phyloP scores from a whole-genome alignment of 2,797 vertebrate species.

The Parotocinclus haroldoi region DNA sequence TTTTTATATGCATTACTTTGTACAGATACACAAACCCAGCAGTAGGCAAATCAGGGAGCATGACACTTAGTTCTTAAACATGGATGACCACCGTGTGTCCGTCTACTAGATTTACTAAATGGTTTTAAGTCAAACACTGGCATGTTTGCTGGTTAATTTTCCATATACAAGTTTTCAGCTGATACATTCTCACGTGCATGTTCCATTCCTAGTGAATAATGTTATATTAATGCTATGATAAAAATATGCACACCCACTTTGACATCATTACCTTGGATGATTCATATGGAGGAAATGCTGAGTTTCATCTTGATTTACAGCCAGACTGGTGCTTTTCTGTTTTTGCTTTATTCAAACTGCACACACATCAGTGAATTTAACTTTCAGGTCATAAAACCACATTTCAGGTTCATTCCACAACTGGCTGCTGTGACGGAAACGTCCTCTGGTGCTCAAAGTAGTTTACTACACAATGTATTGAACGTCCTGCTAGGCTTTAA shows the following conservation, averaged over 20 bases:
- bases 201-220: conserved; percentile 1
- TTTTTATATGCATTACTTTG: conserved; percentile 24
- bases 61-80: conserved; percentile 21
- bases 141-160: conserved; percentile 1
- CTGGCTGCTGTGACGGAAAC: conserved; percentile 32
- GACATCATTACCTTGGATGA: not conserved
- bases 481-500: conserved; percentile 24
- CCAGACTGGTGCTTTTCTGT: too few relatives aligned
- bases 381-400: conserved; percentile 19
- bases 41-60: conserved; percentile 36
- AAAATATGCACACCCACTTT: not conserved
- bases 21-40: conserved; percentile 24
- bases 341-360: not conserved
- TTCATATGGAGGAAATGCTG: conserved; percentile 3
- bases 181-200: conserved; percentile 9
- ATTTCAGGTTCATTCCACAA: conserved; percentile 43
- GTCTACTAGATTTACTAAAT: not conserved
- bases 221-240: not conserved
- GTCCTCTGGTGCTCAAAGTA: conserved; percentile 42
- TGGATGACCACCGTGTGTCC: not conserved
- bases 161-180: conserved; percentile 4
- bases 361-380: conserved; percentile 18
- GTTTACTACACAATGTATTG: conserved; percentile 28
- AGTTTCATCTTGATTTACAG: conserved; percentile 5
- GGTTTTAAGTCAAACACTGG: conserved; percentile 30